A percentile compares a stretch with the other conserved stretches of the same genome.
phyloP scores from a whole-genome alignment of 2,888 invertebrate genomes.

The Andrena dorsata region DNA sequence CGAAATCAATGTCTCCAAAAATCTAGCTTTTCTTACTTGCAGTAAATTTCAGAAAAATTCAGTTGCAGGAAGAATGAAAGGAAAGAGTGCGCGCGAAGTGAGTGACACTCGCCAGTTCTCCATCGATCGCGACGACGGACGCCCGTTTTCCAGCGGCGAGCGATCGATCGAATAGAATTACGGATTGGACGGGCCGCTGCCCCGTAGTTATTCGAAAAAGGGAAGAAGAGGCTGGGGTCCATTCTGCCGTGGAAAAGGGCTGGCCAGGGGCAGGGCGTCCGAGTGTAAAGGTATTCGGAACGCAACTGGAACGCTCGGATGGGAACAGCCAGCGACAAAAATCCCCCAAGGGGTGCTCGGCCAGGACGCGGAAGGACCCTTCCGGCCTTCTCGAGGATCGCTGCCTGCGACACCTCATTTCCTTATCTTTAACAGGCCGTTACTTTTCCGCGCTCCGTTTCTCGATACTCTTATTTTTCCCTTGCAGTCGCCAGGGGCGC shows the following conservation, averaged over 20 bases:
- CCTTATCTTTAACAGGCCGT: slow-evolving; percentile 85
- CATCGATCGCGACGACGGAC: slow-evolving; percentile 1
- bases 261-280: slow-evolving; percentile 79
- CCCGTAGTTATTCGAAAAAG: slow-evolving; percentile 67
- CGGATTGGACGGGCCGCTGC: slow-evolving; percentile 58
- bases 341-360: slow-evolving; percentile 76
- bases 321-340: slow-evolving; percentile 65
- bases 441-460: slow-evolving; percentile 74
- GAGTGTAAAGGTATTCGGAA: slow-evolving; percentile 83
- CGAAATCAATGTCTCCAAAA: too few relatives aligned
- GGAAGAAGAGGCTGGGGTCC: slow-evolving; percentile 57
- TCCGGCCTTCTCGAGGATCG: slow-evolving; percentile 73
- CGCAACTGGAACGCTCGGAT: slow-evolving; percentile 62
- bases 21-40: too few relatives aligned
- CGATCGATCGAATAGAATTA: slow-evolving; percentile 49
- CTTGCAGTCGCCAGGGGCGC: slow-evolving; percentile 42
- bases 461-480: slow-evolving; percentile 51
- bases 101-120: background rate
- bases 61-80: too few relatives aligned
- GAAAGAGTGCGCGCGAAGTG: too few relatives aligned
- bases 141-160: slow-evolving; percentile 1
- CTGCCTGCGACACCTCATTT: slow-evolving; percentile 84
- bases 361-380: slow-evolving; percentile 71
- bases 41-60: too few relatives aligned
- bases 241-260: slow-evolving; percentile 65